Percentiles rank a stretch among this genome's conserved stretches.
Conservation (phyloP, 2,797 vertebrate species). For the Cryptoblepharus egeriae region DNA sequence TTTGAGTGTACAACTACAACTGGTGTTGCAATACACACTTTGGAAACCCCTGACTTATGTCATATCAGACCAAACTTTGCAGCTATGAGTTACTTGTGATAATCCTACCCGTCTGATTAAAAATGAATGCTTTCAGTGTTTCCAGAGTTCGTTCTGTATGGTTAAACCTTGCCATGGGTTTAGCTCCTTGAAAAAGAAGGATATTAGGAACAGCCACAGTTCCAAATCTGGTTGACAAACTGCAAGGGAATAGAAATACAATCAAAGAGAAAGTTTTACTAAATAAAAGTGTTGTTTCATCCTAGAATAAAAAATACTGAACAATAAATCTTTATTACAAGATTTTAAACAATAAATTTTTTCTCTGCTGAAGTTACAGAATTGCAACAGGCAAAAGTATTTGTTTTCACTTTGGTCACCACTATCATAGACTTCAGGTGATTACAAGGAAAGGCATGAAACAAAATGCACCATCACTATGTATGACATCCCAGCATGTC, state of each 20-base stretch:
- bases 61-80: background rate
- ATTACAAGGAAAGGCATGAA: background rate
- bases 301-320: background rate
- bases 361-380: background rate
- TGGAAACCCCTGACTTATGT: too few species aligned
- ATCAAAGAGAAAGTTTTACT: slow-evolving; percentile 19
- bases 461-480: background rate
- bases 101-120: slow-evolving; percentile 93
- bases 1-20: too few species aligned
- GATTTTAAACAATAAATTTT: background rate
- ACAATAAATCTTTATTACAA: background rate
- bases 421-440: background rate
- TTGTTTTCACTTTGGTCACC: background rate
- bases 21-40: too few species aligned
- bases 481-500: too few species aligned
- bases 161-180: slow-evolving; percentile 98
- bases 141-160: slow-evolving; percentile 93
- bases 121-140: slow-evolving; percentile 89
- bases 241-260: slow-evolving; percentile 59
- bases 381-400: background rate
- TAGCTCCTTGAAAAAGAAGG: slow-evolving; percentile 95
- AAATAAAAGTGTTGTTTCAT: background rate
- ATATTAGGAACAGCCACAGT: slow-evolving; percentile 98
- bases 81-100: background rate
- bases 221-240: slow-evolving; percentile 96